Conservation (phyloP, 2,888 invertebrate species). For the Keiferia lycopersicella region DNA sequence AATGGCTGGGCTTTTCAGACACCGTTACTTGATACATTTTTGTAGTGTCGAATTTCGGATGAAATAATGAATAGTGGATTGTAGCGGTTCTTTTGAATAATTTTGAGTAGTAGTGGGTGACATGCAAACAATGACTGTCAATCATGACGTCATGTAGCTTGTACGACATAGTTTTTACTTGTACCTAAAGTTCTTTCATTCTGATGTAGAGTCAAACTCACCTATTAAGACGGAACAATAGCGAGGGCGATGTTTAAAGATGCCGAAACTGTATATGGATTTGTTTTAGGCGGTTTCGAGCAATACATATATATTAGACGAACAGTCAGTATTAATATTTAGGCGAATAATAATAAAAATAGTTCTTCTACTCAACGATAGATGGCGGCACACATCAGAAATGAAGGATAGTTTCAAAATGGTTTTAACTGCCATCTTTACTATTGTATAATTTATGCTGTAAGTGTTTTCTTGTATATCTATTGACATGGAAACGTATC, state of each 20-base stretch:
- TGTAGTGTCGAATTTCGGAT: constrained; percentile 7
- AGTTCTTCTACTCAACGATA: constrained; percentile 39
- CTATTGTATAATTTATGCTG: no score
- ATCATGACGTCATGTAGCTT: not conserved
- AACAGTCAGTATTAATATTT: no score
- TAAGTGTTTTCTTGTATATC: not conserved
- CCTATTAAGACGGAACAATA: not conserved
- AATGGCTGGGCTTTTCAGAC: constrained; percentile 46
- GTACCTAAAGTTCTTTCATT: no score
- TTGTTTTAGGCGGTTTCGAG: no score
- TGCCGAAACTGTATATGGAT: no score
- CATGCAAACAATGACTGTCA: no score
- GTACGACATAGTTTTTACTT: no score
- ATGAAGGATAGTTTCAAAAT: no score
- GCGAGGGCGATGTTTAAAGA: no score
- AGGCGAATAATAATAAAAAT: not conserved
- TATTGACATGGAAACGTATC: not conserved
- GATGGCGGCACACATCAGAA: constrained; percentile 38
- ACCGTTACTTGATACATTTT: constrained; percentile 44
- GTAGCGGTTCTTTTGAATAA: constrained; percentile 11
- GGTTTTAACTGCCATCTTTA: no score
- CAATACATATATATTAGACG: no score
- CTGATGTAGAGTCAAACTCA: not conserved
- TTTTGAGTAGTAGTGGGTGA: not conserved
- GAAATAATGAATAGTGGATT: constrained; percentile 13